phyloP scores from a whole-genome alignment of 35 echinoderm and acorn worm species.

The Apostichopus japonicus region DNA sequence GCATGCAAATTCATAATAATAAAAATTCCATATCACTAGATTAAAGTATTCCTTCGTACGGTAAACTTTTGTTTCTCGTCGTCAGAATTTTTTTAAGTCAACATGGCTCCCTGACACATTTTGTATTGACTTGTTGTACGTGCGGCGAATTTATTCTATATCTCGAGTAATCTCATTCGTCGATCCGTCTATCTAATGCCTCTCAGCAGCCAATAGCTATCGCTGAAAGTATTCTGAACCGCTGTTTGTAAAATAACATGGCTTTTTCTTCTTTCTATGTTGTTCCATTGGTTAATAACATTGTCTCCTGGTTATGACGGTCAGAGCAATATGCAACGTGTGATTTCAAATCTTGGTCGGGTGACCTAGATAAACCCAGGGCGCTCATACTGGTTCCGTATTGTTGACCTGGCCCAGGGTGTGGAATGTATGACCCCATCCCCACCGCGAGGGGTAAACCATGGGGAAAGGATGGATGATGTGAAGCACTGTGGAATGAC shows the following conservation, averaged over 20 bases:
- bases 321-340: conserved; percentile 55
- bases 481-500: conserved; percentile 61
- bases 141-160: background rate
- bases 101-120: background rate
- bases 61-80: too few species aligned
- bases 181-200: background rate
- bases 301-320: conserved; percentile 47
- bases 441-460: conserved; percentile 67
- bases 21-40: too few species aligned
- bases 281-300: conserved; percentile 56
- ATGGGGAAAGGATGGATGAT: conserved; percentile 74
- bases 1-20: too few species aligned
- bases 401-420: conserved; percentile 37
- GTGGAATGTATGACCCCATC: conserved; percentile 68
- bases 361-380: conserved; percentile 57
- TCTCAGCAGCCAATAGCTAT: background rate
- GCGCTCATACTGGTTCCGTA: conserved; percentile 38
- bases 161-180: background rate
- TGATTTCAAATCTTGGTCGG: conserved; percentile 60
- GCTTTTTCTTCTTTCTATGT: conserved; percentile 19
- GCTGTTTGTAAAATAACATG: background rate
- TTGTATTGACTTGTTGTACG: background rate
- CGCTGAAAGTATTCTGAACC: background rate
- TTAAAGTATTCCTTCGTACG: too few species aligned
- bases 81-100: background rate